phyloP scores from a whole-genome alignment of 2,888 invertebrate genomes.

The Sthenelais limicola region DNA sequence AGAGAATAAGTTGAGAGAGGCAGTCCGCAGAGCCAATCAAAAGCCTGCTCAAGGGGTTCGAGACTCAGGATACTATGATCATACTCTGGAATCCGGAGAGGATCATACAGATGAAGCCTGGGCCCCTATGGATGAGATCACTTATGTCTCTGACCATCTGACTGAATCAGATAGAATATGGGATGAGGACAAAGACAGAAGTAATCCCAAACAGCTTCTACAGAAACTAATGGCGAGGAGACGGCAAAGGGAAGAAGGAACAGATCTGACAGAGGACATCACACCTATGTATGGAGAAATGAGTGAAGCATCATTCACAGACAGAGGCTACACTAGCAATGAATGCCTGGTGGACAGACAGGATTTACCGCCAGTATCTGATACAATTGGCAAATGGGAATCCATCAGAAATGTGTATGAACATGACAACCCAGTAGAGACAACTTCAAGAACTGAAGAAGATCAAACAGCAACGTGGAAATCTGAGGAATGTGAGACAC shows the following conservation, averaged over 20 bases:
- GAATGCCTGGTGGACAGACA: conserved; percentile 38
- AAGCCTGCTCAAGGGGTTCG: conserved; percentile 17
- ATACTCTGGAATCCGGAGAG: conserved; percentile 6
- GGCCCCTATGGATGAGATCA: neutral
- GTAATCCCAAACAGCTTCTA: conserved; percentile 7
- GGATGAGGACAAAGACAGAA: neutral
- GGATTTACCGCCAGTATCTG: conserved; percentile 5
- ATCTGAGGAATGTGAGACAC: conserved; percentile 42
- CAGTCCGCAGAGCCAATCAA: conserved; percentile 21
- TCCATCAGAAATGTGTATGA: conserved; percentile 27
- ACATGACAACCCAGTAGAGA: neutral
- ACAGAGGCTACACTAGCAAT: conserved; percentile 41
- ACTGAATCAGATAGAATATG: neutral
- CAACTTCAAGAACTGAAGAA: neutral
- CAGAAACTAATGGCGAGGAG: conserved; percentile 4
- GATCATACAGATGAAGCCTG: neutral
- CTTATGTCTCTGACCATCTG: neutral
- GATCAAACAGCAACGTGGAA: conserved; percentile 9
- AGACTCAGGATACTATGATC: conserved; percentile 47
- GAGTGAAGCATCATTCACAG: neutral
- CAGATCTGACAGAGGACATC: too few relatives aligned
- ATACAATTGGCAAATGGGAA: conserved; percentile 1
- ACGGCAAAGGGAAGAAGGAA: neutral
- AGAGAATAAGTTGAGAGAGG: conserved; percentile 28
- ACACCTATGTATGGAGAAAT: too few relatives aligned